A percentile compares a stretch with the other conserved stretches of the same genome.
These are phyloP conservation scores for Caenorhabditis sp. DNA, from an alignment of 2,888 invertebrate genomes.

Conservation along the genomic window DNA sequence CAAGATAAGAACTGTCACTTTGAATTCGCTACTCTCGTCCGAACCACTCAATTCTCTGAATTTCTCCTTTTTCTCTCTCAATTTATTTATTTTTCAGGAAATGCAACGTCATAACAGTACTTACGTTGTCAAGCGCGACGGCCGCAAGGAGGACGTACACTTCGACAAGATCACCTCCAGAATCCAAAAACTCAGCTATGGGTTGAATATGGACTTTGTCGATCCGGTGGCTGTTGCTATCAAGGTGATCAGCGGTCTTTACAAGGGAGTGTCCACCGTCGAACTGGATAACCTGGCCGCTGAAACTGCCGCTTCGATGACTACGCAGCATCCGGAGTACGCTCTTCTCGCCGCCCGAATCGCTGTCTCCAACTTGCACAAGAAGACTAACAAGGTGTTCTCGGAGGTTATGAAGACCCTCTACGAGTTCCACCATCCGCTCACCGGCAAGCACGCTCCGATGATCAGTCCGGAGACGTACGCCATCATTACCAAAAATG, in stretches of 20 bases:
- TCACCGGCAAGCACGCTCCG: conserved; percentile 86
- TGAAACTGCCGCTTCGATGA: conserved; percentile 98
- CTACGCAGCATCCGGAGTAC: conserved; percentile 97
- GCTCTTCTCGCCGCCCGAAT: conserved; percentile 86
- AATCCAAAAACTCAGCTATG: conserved; percentile 94
- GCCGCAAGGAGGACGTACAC: conserved; percentile 91
- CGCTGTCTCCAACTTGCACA: conserved; percentile 96
- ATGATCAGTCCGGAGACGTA: conserved; percentile 90
- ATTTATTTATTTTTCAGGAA: background rate
- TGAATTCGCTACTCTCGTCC: background rate
- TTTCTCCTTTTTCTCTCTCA: background rate
- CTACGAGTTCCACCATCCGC: conserved; percentile 85
- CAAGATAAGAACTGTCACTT: conserved; percentile 18
- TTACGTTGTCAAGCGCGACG: conserved; percentile 81
- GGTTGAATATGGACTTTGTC: conserved; percentile 94
- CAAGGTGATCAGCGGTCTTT: conserved; percentile 94
- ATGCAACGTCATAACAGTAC: conserved; percentile 71
- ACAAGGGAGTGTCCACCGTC: conserved; percentile 95
- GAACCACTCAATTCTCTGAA: background rate
- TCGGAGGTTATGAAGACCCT: conserved; percentile 90
- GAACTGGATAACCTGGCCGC: conserved; percentile 98
- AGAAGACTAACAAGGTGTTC: conserved; percentile 91
- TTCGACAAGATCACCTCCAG: conserved; percentile 98
- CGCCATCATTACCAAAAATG: conserved; percentile 88
- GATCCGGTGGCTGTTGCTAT: conserved; percentile 87